These are phyloP conservation scores for Sebastes minor DNA, from an alignment of 2,797 vertebrate species.

Conservation along the genomic window DNA sequence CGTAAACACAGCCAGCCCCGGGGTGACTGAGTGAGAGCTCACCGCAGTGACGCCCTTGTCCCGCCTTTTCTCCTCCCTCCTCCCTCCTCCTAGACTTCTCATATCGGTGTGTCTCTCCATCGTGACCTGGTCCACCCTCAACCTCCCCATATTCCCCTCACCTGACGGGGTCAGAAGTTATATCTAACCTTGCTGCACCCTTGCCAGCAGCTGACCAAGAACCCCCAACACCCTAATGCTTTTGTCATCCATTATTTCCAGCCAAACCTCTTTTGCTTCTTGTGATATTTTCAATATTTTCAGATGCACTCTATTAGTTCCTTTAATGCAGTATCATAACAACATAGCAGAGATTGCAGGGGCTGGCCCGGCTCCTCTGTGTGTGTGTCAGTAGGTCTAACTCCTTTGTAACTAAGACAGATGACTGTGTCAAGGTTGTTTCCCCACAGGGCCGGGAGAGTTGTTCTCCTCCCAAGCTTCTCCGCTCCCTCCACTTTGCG, in stretches of 20 bases:
- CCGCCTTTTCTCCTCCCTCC: constrained; percentile 24
- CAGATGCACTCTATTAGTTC: constrained; percentile 72
- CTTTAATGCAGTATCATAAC: constrained; percentile 80
- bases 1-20: constrained; percentile 75
- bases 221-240: background rate
- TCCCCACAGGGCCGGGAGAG: constrained; percentile 61
- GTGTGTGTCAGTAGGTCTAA: constrained; percentile 70
- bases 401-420: constrained; percentile 82
- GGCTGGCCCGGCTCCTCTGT: constrained; percentile 50
- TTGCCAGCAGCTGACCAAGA: constrained; percentile 50
- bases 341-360: constrained; percentile 57
- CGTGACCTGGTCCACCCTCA: constrained; percentile 41
- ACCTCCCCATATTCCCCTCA: constrained; percentile 51
- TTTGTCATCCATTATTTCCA: constrained; percentile 48
- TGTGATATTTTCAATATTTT: constrained; percentile 71
- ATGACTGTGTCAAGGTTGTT: constrained; percentile 77
- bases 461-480: constrained; percentile 57
- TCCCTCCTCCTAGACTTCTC: constrained; percentile 37
- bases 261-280: constrained; percentile 16
- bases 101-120: constrained; percentile 24
- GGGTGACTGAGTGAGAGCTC: constrained; percentile 69
- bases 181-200: constrained; percentile 58
- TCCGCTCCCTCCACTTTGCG: constrained; percentile 44
- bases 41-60: constrained; percentile 42
- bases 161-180: constrained; percentile 71